Evolutionary conservation across 1,140 invertebrate species (phyloP).

Genomic region (Neotoxoptera formosana): DNA sequence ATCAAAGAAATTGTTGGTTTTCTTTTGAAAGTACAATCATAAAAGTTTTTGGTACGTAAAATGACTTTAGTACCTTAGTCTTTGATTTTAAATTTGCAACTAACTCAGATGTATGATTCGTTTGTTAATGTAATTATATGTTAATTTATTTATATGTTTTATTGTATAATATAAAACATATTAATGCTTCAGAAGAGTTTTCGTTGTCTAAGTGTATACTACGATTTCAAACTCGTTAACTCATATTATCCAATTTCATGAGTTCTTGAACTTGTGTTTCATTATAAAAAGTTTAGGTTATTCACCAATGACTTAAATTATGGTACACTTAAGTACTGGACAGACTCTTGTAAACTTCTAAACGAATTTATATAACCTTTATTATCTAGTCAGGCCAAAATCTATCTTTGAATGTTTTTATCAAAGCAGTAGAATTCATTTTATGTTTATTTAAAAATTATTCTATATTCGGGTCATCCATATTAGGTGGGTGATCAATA

Average conservation of each 20-base stretch:
- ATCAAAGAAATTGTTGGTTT: not conserved
- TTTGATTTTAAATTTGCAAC: not conserved
- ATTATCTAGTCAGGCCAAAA: too few relatives aligned
- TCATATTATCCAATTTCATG: not conserved
- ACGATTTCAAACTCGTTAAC: not conserved
- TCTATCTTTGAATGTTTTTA: too few relatives aligned
- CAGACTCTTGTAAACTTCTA: not conserved
- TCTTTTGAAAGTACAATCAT: not conserved
- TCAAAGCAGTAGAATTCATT: too few relatives aligned
- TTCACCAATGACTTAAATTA: not conserved
- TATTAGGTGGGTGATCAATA: too few relatives aligned
- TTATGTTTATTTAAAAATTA: too few relatives aligned
- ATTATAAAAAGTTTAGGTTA: not conserved
- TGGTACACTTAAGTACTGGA: not conserved
- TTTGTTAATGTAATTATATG: not conserved
- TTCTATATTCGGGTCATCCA: too few relatives aligned
- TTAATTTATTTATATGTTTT: not conserved
- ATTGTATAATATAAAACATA: not conserved
- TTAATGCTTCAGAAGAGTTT: not conserved
- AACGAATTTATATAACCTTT: too few relatives aligned
- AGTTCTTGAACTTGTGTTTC: not conserved
- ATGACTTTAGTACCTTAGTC: not conserved
- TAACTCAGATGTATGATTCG: not conserved
- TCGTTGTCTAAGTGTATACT: not conserved
- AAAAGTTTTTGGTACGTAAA: not conserved